Conservation (phyloP, 2,797 vertebrate genomes). For the Anolis apletophallus region DNA sequence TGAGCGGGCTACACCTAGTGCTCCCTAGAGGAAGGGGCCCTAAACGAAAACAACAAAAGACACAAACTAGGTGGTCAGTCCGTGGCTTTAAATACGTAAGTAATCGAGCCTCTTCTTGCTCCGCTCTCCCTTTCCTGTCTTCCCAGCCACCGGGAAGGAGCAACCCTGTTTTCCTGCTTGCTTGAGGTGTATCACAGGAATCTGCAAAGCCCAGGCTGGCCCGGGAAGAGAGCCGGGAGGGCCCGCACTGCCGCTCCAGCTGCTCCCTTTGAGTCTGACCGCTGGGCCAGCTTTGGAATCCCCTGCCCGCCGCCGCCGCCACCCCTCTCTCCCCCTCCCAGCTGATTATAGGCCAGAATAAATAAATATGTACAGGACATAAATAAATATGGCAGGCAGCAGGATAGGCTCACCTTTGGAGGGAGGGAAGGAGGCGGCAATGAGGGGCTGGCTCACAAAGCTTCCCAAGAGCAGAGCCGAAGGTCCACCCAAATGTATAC, state of each 20-base stretch:
- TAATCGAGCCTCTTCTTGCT: background rate
- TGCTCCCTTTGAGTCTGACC: too few relatives aligned
- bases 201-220: background rate
- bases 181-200: too few relatives aligned
- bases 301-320: background rate
- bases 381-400: slow-evolving; percentile 60
- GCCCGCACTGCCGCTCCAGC: too few relatives aligned
- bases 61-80: background rate
- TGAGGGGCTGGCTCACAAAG: too few relatives aligned
- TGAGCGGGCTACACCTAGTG: background rate
- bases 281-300: rapidly evolving
- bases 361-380: slow-evolving; percentile 72
- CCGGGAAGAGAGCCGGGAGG: background rate
- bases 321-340: rapidly evolving
- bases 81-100: background rate
- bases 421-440: background rate
- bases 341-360: slow-evolving; percentile 43
- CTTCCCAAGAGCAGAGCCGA: background rate
- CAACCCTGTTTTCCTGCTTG: too few relatives aligned
- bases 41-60: slow-evolving; percentile 11
- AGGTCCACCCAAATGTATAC: background rate
- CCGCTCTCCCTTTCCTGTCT: background rate
- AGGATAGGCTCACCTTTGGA: too few relatives aligned
- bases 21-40: background rate
- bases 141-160: too few relatives aligned